phyloP scores from a whole-genome alignment of 2,797 vertebrate genomes.

The Danio jaintianensis region DNA sequence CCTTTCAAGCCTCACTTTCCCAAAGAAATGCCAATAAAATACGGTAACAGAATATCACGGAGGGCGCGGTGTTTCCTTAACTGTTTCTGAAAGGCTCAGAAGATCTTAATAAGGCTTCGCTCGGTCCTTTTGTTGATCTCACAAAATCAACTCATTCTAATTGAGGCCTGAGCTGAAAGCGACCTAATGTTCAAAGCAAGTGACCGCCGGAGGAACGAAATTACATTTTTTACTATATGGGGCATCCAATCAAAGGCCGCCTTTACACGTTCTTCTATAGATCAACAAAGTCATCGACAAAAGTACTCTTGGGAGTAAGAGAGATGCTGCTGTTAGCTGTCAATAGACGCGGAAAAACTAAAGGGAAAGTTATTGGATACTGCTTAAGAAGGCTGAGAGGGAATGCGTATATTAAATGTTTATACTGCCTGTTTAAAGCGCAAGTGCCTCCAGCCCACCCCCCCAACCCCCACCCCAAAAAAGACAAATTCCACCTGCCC shows the following conservation, averaged over 20 bases:
- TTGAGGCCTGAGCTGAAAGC: conserved; percentile 85
- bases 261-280: conserved; percentile 73
- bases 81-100: conserved; percentile 74
- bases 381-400: conserved; percentile 58
- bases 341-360: conserved; percentile 56
- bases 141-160: conserved; percentile 83
- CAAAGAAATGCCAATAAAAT: conserved; percentile 77
- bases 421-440: conserved; percentile 52
- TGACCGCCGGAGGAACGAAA: conserved; percentile 79
- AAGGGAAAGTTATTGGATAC: conserved; percentile 60
- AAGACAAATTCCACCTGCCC: conserved; percentile 33
- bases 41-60: conserved; percentile 79
- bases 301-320: conserved; percentile 78
- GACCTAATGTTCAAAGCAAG: conserved; percentile 90
- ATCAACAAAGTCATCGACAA: conserved; percentile 83
- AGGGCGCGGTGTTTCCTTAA: conserved; percentile 78
- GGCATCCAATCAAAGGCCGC: conserved; percentile 77
- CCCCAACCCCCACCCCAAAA: too few species aligned
- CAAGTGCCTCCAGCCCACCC: conserved; percentile 55
- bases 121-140: conserved; percentile 82
- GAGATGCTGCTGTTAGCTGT: conserved; percentile 71
- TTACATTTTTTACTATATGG: conserved; percentile 76
- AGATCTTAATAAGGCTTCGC: conserved; percentile 76
- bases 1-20: conserved; percentile 67
- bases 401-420: conserved; percentile 53